Evolutionary conservation across 2,113 vertebrate species (phyloP).

Genomic region (Podilymbus podiceps): DNA sequence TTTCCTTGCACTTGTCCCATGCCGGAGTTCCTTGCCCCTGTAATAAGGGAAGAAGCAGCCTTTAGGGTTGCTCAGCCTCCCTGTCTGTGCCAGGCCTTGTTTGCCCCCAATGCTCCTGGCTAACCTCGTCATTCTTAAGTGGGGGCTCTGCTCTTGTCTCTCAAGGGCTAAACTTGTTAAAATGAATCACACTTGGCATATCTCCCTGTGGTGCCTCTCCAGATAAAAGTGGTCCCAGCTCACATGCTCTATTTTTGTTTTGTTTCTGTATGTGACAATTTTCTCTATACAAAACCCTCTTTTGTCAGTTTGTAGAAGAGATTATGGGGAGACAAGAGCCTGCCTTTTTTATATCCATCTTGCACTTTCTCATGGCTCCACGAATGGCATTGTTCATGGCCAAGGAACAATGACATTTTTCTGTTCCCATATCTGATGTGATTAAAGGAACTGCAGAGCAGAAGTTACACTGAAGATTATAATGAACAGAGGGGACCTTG

Average conservation of each 20-base stretch:
- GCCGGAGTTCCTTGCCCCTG: neutral
- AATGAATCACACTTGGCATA: constrained; percentile 68
- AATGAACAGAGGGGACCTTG: constrained; percentile 26
- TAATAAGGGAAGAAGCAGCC: neutral
- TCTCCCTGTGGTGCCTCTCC: constrained; percentile 67
- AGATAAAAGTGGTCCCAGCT: constrained; percentile 67
- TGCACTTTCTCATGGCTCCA: constrained; percentile 56
- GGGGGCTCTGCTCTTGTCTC: constrained; percentile 53
- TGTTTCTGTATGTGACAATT: constrained; percentile 69
- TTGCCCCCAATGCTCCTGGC: constrained; percentile 7
- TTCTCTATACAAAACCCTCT: constrained; percentile 67
- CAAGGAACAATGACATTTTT: constrained; percentile 61
- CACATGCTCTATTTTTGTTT: constrained; percentile 63
- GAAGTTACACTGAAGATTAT: constrained; percentile 57
- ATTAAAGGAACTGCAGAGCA: constrained; percentile 60
- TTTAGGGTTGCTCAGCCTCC: constrained; percentile 31
- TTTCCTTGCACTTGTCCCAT: neutral
- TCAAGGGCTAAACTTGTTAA: constrained; percentile 61
- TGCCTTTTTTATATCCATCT: constrained; percentile 54
- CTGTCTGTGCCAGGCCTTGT: constrained; percentile 4
- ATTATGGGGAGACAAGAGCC: constrained; percentile 64
- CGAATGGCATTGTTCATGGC: constrained; percentile 46
- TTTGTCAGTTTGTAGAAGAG: constrained; percentile 67
- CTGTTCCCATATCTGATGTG: constrained; percentile 68
- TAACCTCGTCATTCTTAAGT: constrained; percentile 27